Base-by-base conservation (phyloP, 2,797 vertebrate genomes). In the Micropoecilia bifurca region DNA sequence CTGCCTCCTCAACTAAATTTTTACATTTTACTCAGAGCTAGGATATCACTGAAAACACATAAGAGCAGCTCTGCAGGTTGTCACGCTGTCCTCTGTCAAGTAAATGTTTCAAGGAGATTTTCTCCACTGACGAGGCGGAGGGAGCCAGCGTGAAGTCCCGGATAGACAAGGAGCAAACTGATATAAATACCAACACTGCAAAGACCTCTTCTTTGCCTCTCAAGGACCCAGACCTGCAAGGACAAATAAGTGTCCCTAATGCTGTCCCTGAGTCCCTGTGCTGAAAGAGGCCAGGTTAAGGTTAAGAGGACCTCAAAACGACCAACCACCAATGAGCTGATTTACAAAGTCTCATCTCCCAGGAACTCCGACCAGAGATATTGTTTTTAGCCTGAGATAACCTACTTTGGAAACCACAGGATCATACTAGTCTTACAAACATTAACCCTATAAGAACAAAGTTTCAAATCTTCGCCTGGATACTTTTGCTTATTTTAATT, bases 131-230 rank as follows among this genome's bases (percentile, higher is more conserved):
- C 91, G 90, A 91, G 92, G 86, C 87, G 66, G 48, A 84, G 87
- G 84, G 90, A 93, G 85, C 73, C 77, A 6, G 69, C 43, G 83
- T 84, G 79, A 90, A 87, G 83, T 91, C 87, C 79, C 83, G 84
- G 85, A 90, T 84, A 86, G 91, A 87, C 86, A 87, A 91, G 90
- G 80, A 92, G 83, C 77, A 80, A n/a, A 75, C 76, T 80, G 93
- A 92, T 92, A 95, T 92, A 94, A 95, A 95, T 94, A 94, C 89
- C 89, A 93, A 92, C 91, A 90, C 57, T 18, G 89, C 76, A 83
- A 89, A 92, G 91, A 89, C 90, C 92, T 92, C 83, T 77, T 90
- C 86, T 85, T 78, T 80, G 86, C 79, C 85, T 90, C 89, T 85
- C 87, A 90, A 92, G 90, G 90, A 91, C 92, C 89, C 73, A 39